Evolutionary conservation across 1,140 invertebrate species (phyloP), one percentile per base, ranked within the genome.

Genomic region (Monomorium pharaonis): DNA sequence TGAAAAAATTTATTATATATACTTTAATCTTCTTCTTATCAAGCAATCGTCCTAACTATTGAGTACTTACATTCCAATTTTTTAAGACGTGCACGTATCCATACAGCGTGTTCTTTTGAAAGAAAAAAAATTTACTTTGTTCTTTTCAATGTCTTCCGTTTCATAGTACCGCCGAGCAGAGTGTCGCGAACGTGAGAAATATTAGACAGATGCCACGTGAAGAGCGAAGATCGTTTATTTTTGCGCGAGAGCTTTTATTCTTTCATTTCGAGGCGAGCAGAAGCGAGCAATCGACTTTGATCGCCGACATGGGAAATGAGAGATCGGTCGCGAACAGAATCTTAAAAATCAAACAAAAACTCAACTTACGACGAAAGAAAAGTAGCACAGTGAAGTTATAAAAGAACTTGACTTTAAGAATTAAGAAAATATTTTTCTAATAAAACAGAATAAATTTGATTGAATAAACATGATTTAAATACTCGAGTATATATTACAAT

Each of bases 121-220:
- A 56, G 78, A 86, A 21, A 44, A 56, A 75, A 86, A 86, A 91
- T 89, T 89, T 30, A 70, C 83, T 91, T 89, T 81, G 88, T 89
- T 85, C 77, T 70, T 69, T 81, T 69, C 70, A 54, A 54, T 65
- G 74, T 74, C 60, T 81, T 63, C 70, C 37, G 24, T 83, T 24
- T 21, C 12, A 21, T 49, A 65, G 42, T 27, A 51, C 16, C 51
- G 21, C 30, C 56, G 60, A 76, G 27, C 30, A 21, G 37, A 49
- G 51, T 81, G 67, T 85, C 72, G 58, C 33, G 58, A 54, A 47
- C 37, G 54, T 72, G 86, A 75, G 72, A 88, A 89, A 88, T 89
- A 89, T 89, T 89, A 88, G 88, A 88, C 86, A 89, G 88, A 51
- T 89, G 87, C 77, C 65, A 88, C 88, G 51, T 60, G 49, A 86